Evolutionary conservation across 2,113 vertebrate species (phyloP).

Genomic region (Gymnogyps californianus): DNA sequence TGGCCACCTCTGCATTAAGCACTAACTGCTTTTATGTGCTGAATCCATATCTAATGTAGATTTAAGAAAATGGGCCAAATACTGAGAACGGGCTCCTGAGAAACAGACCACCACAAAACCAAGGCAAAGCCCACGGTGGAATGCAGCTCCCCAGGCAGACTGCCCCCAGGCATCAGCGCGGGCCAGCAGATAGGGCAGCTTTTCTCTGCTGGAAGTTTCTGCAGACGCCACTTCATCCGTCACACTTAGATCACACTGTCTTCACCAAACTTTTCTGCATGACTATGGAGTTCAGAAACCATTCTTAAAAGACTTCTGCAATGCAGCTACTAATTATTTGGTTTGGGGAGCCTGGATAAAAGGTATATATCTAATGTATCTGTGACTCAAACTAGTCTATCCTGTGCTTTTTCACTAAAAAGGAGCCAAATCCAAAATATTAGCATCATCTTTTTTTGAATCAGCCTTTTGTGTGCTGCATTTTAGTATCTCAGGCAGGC

Average conservation of each 20-base stretch:
- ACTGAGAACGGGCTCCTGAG: background rate
- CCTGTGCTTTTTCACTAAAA: background rate
- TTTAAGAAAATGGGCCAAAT: background rate
- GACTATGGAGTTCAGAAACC: background rate
- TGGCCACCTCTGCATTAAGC: background rate
- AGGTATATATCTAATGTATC: background rate
- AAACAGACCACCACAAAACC: background rate
- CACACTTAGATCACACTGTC: background rate
- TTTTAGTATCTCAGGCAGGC: background rate
- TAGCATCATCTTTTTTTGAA: background rate
- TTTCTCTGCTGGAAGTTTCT: background rate
- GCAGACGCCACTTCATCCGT: accelerated
- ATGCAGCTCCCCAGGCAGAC: background rate
- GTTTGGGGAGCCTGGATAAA: background rate
- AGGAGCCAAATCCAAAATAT: background rate
- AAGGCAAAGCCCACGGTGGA: background rate
- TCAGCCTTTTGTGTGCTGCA: background rate
- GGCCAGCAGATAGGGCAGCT: background rate
- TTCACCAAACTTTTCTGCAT: background rate
- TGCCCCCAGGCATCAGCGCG: background rate
- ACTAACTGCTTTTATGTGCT: background rate
- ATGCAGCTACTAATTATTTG: background rate
- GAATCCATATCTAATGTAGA: background rate
- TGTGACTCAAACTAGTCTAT: background rate
- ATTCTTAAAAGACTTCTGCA: background rate